Percentiles rank a stretch among this genome's conserved stretches.
phyloP scores from a whole-genome alignment of 2,797 vertebrate genomes.

The Gymnoscopelus braueri region DNA sequence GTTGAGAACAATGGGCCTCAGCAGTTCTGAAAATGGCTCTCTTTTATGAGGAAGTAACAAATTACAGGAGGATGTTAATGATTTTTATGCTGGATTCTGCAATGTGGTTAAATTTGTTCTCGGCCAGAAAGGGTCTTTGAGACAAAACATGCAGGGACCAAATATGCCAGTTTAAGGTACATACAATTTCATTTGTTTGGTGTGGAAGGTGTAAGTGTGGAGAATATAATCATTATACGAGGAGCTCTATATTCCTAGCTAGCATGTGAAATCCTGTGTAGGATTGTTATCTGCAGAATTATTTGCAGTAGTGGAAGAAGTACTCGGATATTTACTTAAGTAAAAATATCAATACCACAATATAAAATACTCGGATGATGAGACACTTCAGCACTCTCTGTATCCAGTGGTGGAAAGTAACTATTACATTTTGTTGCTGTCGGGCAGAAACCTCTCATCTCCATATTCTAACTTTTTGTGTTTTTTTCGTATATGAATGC shows the following conservation, averaged over 20 bases:
- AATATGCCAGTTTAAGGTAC: neutral
- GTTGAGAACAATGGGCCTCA: neutral
- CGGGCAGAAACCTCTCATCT: no score
- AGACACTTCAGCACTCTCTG: constrained; percentile 44
- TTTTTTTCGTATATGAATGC: no score
- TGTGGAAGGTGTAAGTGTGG: no score
- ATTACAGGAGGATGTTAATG: constrained; percentile 21
- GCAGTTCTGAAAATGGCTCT: constrained; percentile 19
- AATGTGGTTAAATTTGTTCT: neutral
- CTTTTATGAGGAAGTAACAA: constrained; percentile 7
- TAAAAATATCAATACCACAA: no score
- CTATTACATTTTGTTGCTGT: no score
- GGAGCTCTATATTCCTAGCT: neutral
- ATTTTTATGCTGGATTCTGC: neutral
- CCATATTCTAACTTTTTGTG: no score
- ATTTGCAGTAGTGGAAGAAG: constrained; percentile 5
- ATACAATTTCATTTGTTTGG: no score
- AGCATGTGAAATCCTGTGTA: constrained; percentile 4
- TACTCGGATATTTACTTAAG: no score
- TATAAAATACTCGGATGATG: constrained; percentile 6
- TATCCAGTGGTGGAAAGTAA: no score
- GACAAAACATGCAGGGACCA: neutral
- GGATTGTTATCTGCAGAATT: constrained; percentile 10
- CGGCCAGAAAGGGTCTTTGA: constrained; percentile 1
- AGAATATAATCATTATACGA: neutral